Evolutionary conservation across 2,888 invertebrate species (phyloP), one percentile per base, ranked within the genome.

Genomic region (Phalera bucephala): DNA sequence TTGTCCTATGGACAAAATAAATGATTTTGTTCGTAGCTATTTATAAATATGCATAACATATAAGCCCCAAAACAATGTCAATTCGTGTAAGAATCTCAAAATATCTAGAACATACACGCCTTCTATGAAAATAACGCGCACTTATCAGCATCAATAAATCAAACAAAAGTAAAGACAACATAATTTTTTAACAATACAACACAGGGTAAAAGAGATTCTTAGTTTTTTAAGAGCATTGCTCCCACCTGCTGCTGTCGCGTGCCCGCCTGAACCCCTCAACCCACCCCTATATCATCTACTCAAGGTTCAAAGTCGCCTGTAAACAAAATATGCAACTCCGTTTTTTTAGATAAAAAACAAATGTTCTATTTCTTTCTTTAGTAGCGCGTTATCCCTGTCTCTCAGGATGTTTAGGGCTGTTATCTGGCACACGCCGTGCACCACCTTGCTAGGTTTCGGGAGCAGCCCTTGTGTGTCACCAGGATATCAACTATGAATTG

Each of bases 211-310:
- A 84, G 79, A 80, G 68, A 73, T 74, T 78, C 72, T 80, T 71
- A 64, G 77, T 82, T 86, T 88, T 86, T 86, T 82, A 83, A 84
- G 71, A 76, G 52, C 68, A 66, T 62, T 59, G 72, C 70, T 80
- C 72, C 76, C 89, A 89, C 89, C 88, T 89, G 89, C 89, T 89
- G 71, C 64, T 77, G 86, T 83, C 89, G 85, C 87, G 89, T 88
- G 88, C 86, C 76, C 39, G 28, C 14, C n/a, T n/a, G n/a, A n/a
- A n/a, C n/a, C n/a, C n/a, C n/a, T n/a, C n/a, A n/a, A n/a, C n/a
- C n/a, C 19, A 33, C 33, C 67, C 51, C 49, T 75, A 64, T 31
- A 0, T 0, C 1, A n/a, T 0, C 35, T 9, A 0, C 0, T 0
- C 29, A 73, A 50, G 59, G 64, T 52, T 43, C 21, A 37, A 31